Evolutionary conservation across 2,797 vertebrate genomes (phyloP).

Genomic region (Karalla daura): DNA sequence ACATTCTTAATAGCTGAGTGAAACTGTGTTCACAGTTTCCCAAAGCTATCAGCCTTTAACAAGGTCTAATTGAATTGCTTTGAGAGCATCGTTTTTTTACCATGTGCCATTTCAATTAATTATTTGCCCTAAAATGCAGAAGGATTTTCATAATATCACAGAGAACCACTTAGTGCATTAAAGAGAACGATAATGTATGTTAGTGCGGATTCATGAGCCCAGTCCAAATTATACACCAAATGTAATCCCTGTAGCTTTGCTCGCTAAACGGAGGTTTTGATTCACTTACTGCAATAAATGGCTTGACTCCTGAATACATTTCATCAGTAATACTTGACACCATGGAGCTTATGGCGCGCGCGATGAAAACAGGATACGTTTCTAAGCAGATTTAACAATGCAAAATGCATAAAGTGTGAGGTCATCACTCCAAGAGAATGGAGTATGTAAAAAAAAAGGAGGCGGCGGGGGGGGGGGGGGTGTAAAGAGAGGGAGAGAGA

Average conservation of each 20-base stretch:
- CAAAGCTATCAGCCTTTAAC: slow-evolving; percentile 84
- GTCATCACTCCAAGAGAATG: slow-evolving; percentile 84
- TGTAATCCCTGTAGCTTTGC: slow-evolving; percentile 81
- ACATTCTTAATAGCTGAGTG: slow-evolving; percentile 65
- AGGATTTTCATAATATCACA: slow-evolving; percentile 82
- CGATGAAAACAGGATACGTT: slow-evolving; percentile 84
- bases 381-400: slow-evolving; percentile 85
- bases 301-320: slow-evolving; percentile 67
- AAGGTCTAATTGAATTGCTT: slow-evolving; percentile 85
- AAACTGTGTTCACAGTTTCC: slow-evolving; percentile 82
- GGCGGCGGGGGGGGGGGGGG: too few relatives aligned
- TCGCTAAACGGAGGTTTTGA: slow-evolving; percentile 81
- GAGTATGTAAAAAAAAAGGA: slow-evolving; percentile 65
- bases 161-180: slow-evolving; percentile 84
- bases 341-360: slow-evolving; percentile 33
- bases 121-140: slow-evolving; percentile 83
- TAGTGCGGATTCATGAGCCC: slow-evolving; percentile 79
- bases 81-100: slow-evolving; percentile 82
- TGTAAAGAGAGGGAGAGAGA: too few relatives aligned
- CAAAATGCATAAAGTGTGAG: slow-evolving; percentile 84
- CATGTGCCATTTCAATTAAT: slow-evolving; percentile 85
- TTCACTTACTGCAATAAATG: slow-evolving; percentile 82
- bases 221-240: slow-evolving; percentile 81
- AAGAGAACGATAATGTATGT: slow-evolving; percentile 82
- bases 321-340: slow-evolving; percentile 72